Evolutionary conservation across 1,140 invertebrate species (phyloP), one percentile per base, ranked within the genome.

Genomic region (Zeugodacus cucurbitae): DNA sequence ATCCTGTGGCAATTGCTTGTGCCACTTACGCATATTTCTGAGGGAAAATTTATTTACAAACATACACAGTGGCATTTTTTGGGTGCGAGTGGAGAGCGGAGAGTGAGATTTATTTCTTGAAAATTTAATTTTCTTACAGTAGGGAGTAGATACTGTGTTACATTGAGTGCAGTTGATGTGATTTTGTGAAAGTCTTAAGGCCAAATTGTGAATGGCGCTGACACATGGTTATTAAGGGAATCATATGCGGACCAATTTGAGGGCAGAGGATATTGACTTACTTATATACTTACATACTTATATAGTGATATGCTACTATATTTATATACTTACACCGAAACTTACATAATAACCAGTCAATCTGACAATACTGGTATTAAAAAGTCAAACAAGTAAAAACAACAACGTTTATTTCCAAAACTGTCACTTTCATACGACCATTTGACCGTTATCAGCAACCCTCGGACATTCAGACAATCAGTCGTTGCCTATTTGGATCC

Each of bases 1-100:
- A 87, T 87, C 86, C 86, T 59, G 86, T 58, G 54, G 54, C 86
- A 87, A 87, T 87, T 87, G 59, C 54, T 44, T 10, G 86, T 37
- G 86, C 57, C 58, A n/a, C 44, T 64, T 48, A 29, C 48, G 54
- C 22, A 54, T 54, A 34, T 20, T 14, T 82, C 7, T 44, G 37
- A 78, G 48, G 3, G 44, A 3, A 14, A 14, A 54, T 54, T 2
- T 54, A 54, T 54, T 54, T 54, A 54, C 14, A 20, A 0, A 54
- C 14, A 20, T 3, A 54, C 14, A 5, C 48, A 54, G 14, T 54
- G 4, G 48, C 17, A 54, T 20, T 17, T 17, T 37, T 20, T 54
- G 26, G 20, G 41, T 0, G 44, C 14, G 14, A 11, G 4, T 7
- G 17, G 0, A 85, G 34, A 58, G 59, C 29, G 86, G 32, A 41